These are phyloP conservation scores for Subacronicta megacephala DNA, from an alignment of 2,888 invertebrate species.

Conservation along the genomic window DNA sequence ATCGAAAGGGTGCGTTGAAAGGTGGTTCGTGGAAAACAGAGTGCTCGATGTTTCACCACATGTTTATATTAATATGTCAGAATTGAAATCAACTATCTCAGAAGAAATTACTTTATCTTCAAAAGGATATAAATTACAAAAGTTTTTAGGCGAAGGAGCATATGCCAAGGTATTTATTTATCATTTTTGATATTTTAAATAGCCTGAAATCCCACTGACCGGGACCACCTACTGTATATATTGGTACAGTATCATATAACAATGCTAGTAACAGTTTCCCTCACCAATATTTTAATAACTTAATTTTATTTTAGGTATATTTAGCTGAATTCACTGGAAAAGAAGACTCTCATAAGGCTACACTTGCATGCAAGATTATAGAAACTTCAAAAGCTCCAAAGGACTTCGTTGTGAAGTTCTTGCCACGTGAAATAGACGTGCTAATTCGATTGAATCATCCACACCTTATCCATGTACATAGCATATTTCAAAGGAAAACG, in stretches of 20 bases:
- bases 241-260: too few relatives aligned
- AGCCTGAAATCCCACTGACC: neutral
- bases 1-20: slow-evolving; percentile 57
- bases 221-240: too few relatives aligned
- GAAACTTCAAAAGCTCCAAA: slow-evolving; percentile 93
- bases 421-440: slow-evolving; percentile 95
- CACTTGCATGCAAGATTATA: slow-evolving; percentile 93
- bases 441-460: slow-evolving; percentile 93
- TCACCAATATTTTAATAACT: slow-evolving; percentile 2
- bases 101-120: slow-evolving; percentile 84
- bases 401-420: slow-evolving; percentile 94
- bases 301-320: slow-evolving; percentile 71
- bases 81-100: slow-evolving; percentile 80
- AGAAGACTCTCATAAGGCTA: slow-evolving; percentile 68
- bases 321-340: slow-evolving; percentile 77
- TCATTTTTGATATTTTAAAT: neutral
- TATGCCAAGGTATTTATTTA: slow-evolving; percentile 92
- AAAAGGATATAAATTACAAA: slow-evolving; percentile 91
- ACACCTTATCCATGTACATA: slow-evolving; percentile 94
- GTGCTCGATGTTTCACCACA: slow-evolving; percentile 64
- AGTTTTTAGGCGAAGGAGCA: slow-evolving; percentile 93
- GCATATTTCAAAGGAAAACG: slow-evolving; percentile 92
- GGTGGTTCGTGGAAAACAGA: slow-evolving; percentile 55
- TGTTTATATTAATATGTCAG: slow-evolving; percentile 81
- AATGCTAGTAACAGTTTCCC: neutral